These are phyloP conservation scores for Beroe ovata DNA, from an alignment of 37 sponge, comb jelly and placozoan genomes.

Conservation along the genomic window DNA sequence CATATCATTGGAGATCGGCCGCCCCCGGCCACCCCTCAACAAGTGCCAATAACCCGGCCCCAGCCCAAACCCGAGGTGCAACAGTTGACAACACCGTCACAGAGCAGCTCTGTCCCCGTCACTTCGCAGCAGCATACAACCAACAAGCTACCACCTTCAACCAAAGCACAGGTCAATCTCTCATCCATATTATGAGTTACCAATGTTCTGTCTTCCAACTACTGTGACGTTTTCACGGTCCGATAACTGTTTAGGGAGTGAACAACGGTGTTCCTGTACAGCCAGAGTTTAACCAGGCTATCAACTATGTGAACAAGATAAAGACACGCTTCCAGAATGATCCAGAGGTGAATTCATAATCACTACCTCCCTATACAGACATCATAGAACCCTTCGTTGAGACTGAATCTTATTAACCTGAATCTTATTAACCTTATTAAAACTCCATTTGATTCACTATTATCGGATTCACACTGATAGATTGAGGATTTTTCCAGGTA, in stretches of 20 bases:
- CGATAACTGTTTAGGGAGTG: background rate
- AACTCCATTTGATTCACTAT: too few relatives aligned
- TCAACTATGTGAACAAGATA: constrained; percentile 97
- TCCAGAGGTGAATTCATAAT: constrained; percentile 82
- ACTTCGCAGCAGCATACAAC: background rate
- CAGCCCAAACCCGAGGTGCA: background rate
- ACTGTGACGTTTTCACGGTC: too few relatives aligned
- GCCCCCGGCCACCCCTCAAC: background rate
- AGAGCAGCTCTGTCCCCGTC: background rate
- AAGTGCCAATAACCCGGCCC: constrained; percentile 26
- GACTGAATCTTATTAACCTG: too few relatives aligned
- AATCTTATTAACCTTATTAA: too few relatives aligned
- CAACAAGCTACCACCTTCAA: background rate
- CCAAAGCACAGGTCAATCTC: constrained; percentile 1
- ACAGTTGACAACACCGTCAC: background rate
- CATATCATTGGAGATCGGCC: constrained; percentile 35
- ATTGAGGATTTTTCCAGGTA: constrained; percentile 68
- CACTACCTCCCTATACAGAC: too few relatives aligned
- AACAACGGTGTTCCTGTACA: constrained; percentile 51
- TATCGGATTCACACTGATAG: too few relatives aligned
- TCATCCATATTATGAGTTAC: too few relatives aligned
- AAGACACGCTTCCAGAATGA: constrained; percentile 92
- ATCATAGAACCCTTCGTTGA: too few relatives aligned
- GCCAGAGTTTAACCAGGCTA: constrained; percentile 93
- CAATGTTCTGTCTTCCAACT: too few relatives aligned